A percentile compares a stretch with the other conserved stretches of the same genome.
Conservation (phyloP, 1,140 invertebrate genomes). For the Achroia grisella region DNA sequence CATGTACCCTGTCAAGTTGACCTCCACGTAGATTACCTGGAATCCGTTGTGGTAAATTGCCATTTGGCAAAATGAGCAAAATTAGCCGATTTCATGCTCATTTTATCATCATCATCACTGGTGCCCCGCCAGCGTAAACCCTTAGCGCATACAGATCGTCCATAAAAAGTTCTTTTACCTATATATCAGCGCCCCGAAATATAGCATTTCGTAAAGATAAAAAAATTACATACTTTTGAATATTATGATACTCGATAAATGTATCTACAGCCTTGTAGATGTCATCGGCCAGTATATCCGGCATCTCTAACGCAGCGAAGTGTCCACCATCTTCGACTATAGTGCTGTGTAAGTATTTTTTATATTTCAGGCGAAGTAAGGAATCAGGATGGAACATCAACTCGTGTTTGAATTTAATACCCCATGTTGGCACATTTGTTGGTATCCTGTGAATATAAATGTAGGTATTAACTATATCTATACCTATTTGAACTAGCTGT, state of each 20-base stretch:
- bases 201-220: background rate
- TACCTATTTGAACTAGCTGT: no score
- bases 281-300: conserved; percentile 78
- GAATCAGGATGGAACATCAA: conserved; percentile 51
- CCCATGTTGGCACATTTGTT: conserved; percentile 68
- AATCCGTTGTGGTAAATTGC: no score
- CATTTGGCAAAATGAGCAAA: no score
- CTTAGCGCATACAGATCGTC: no score
- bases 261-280: conserved; percentile 54
- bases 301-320: conserved; percentile 78
- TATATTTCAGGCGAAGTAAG: conserved; percentile 56
- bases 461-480: no score
- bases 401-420: conserved; percentile 71
- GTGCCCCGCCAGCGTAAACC: no score
- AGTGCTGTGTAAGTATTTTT: conserved; percentile 63
- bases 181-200: no score
- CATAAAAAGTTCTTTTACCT: no score
- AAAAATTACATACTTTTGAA: background rate
- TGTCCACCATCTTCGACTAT: conserved; percentile 75
- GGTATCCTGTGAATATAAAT: conserved; percentile 45
- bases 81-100: no score
- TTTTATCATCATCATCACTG: no score
- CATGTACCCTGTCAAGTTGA: no score
- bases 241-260: conserved; percentile 26
- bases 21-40: no score